phyloP scores from a whole-genome alignment of 2,797 vertebrate genomes.

The Gymnothorax reevesii region DNA sequence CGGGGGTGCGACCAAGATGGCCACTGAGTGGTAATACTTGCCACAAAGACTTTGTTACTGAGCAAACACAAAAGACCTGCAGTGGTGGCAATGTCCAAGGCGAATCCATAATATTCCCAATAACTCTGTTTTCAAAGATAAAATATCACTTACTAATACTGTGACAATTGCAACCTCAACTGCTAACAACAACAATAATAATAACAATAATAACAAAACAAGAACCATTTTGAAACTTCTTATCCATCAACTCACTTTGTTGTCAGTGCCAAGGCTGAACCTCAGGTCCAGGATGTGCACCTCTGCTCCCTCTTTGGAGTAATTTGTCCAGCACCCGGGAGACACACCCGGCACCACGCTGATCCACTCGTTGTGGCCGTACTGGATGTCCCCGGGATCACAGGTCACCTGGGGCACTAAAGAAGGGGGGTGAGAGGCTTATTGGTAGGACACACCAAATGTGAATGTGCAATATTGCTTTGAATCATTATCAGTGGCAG shows the following conservation, averaged over 20 bases:
- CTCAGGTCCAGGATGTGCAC: slow-evolving; percentile 71
- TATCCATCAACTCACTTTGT: slow-evolving; percentile 11
- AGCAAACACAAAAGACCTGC: too few species aligned
- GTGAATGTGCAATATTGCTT: too few species aligned
- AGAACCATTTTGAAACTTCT: too few species aligned
- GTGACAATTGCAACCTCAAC: not conserved
- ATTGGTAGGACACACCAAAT: not conserved
- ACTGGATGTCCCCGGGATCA: slow-evolving; percentile 24
- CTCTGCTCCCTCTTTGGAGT: slow-evolving; percentile 54
- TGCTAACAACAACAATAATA: not conserved
- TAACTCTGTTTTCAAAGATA: too few species aligned
- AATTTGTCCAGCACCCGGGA: slow-evolving; percentile 68
- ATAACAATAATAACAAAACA: not conserved
- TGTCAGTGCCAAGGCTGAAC: not conserved
- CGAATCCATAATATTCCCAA: too few species aligned
- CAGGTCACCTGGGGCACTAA: slow-evolving; percentile 64
- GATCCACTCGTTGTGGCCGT: slow-evolving; percentile 44
- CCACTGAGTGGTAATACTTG: too few species aligned
- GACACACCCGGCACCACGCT: slow-evolving; percentile 46
- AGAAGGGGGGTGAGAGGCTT: slow-evolving; percentile 31
- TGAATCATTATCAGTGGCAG: too few species aligned
- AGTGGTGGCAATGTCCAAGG: too few species aligned
- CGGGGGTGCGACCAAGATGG: too few species aligned
- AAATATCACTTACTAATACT: too few species aligned
- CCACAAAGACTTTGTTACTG: too few species aligned